Evolutionary conservation across 2,888 invertebrate species (phyloP), one percentile per base, ranked within the genome.

Genomic region (Scaptomyza caliginosa): DNA sequence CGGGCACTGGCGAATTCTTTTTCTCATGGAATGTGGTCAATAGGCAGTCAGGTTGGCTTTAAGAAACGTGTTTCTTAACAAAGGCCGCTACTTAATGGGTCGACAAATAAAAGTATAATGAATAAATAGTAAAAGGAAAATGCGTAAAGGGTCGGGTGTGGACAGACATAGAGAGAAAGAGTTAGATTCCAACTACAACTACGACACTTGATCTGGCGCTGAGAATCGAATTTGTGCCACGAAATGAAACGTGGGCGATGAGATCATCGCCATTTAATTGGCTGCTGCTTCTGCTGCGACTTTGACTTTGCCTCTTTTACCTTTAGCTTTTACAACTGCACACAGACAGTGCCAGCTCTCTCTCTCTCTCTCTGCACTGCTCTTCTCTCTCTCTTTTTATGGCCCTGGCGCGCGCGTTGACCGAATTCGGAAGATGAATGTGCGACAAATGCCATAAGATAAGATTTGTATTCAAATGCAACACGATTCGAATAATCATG

Each of bases 71-170:
- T 81, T 81, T 81, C 77, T 65, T 55, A 80, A 81, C 77, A 83
- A 74, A 69, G 60, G 63, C 67, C 77, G 76, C 62, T 54, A 48
- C 80, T 79, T 81, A 81, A 86, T 81, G 86, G 81, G 64, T 81
- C 81, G 86, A 82, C 81, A 82, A 82, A 77, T 82, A 79, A 74
- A 78, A 82, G 71, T 63, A 63, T 64, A 79, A 88, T 82, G 75
- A 86, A 82, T 86, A 82, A 86, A 86, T 82, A 86, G 81, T 77
- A 77, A 69, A 82, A 81, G 82, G 84, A 81, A 86, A 81, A 81
- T 86, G 86, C 84, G 78, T 84, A 74, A 72, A 83, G 79, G 77
- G 76, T 74, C 59, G 72, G 72, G 60, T 64, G 62, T n/a, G 28
- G 3, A 3, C n/a, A 57, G 56, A 17, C 43, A 54, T 23, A 34